Percentiles rank a stretch among this genome's conserved stretches.
Conservation (phyloP, 53 echinoderm and acorn worm genomes). For the Echinometra lucunter region DNA sequence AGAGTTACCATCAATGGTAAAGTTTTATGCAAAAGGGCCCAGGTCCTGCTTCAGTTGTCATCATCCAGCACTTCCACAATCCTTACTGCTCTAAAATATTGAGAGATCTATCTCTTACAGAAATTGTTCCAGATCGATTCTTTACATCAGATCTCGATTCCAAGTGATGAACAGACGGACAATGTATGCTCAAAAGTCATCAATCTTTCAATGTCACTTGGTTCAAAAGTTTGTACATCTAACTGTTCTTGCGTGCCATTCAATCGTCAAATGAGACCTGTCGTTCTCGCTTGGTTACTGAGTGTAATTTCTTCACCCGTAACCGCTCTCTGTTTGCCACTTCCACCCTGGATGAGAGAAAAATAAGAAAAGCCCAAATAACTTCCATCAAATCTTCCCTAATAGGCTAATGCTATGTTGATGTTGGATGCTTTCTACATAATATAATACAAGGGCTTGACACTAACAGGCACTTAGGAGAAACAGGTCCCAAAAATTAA, state of each 20-base stretch:
- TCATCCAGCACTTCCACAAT: background rate
- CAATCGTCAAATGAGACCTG: conserved; percentile 68
- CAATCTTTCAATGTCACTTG: background rate
- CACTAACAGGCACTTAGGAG: no score
- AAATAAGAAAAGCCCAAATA: background rate
- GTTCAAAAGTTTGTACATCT: background rate
- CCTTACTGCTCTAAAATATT: background rate
- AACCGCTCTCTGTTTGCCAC: conserved; percentile 81
- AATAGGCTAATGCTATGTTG: no score
- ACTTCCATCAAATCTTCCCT: background rate
- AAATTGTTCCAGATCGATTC: background rate
- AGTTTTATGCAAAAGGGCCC: no score
- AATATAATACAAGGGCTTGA: no score
- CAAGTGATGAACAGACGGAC: background rate
- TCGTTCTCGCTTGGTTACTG: conserved; percentile 81
- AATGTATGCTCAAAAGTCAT: background rate
- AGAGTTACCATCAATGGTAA: no score
- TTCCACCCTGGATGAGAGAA: conserved; percentile 76
- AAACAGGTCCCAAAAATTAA: no score
- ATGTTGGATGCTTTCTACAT: no score
- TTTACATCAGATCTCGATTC: background rate
- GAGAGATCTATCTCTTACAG: background rate
- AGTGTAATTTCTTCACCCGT: conserved; percentile 81
- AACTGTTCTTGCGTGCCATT: background rate
- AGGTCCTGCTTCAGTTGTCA: no score